Evolutionary conservation across 2,113 vertebrate genomes (phyloP), one percentile per base, ranked within the genome.

Genomic region (Labrus mixtus): DNA sequence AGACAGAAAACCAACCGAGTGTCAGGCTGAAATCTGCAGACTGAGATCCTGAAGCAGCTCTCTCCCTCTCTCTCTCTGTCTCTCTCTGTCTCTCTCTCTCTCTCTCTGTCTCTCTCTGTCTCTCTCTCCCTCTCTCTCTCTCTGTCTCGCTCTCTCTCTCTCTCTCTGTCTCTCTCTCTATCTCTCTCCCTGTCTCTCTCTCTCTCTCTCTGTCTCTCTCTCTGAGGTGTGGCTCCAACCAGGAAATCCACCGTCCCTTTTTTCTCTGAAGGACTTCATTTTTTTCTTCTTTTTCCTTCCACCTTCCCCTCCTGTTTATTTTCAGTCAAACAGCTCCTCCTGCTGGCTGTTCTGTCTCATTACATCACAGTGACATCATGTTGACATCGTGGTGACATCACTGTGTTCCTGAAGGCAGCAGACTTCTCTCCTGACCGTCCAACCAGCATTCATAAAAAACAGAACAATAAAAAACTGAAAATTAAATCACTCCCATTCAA

Each of bases 201-300:
- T 39, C 10, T 37, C 19, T 48, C 25, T 37, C n/a, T 53, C 25
- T 45, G n/a, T 59, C 57, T 59, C 33, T 54, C 57, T 48, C 51
- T 81, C 41, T 76, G 88, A 85, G 86, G 88, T 78, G 84, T 82
- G 84, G 87, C 76, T 82, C 79, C 39, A 57, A 82, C 54, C 79
- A 87, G 84, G 87, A 89, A 89, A 41, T 79, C 54, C 78, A 53
- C 45, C 57, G 78, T 79, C 51, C 46, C 15, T 15, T 19, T 64
- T 55, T 39, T 37, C 62, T 25, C 10, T 68, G 1, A 3, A 29
- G 22, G 41, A 73, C 41, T 37, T 70, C 25, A 39, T 33, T 58
- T 64, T 56, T 46, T 61, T 43, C 29, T 29, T 68, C 23, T 29
- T 39, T 61, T n/a, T 62, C 41, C 50, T 58, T 46, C 13, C 69